These are phyloP conservation scores for Homalodisca vitripennis DNA, from an alignment of 1,140 invertebrate genomes.

Conservation along the genomic window DNA sequence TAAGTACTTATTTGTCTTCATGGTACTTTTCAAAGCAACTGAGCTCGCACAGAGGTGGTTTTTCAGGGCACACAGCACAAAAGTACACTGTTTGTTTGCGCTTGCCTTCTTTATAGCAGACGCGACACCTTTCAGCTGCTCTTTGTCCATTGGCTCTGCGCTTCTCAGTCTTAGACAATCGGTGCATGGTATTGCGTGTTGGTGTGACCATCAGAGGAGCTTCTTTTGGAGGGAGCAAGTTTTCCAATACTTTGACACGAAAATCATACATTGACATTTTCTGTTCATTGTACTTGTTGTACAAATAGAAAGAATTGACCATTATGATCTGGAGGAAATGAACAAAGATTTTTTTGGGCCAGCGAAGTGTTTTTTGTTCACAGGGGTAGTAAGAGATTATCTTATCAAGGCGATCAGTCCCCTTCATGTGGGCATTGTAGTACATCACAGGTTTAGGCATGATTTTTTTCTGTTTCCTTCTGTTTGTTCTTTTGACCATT, in stretches of 20 bases:
- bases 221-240: not conserved
- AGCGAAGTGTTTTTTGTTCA: conserved; percentile 9
- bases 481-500: conserved; percentile 3
- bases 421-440: not conserved
- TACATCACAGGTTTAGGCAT: not conserved
- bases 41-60: not conserved
- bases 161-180: not conserved
- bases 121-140: not conserved
- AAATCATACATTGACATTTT: conserved; percentile 11
- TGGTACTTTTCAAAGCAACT: not conserved
- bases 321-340: not conserved
- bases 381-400: not conserved
- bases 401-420: not conserved
- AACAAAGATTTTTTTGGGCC: conserved; percentile 1
- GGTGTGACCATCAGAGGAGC: not conserved
- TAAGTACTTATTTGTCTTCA: not conserved
- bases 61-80: not conserved
- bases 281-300: conserved; percentile 6
- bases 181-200: not conserved
- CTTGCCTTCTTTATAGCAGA: not conserved
- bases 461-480: not conserved
- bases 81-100: not conserved
- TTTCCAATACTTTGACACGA: not conserved
- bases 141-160: not conserved
- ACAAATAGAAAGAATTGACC: not conserved